A percentile compares a stretch with the other conserved stretches of the same genome.
These are phyloP conservation scores for Perizoma affinitatum DNA, from an alignment of 2,888 invertebrate genomes.

Conservation along the genomic window DNA sequence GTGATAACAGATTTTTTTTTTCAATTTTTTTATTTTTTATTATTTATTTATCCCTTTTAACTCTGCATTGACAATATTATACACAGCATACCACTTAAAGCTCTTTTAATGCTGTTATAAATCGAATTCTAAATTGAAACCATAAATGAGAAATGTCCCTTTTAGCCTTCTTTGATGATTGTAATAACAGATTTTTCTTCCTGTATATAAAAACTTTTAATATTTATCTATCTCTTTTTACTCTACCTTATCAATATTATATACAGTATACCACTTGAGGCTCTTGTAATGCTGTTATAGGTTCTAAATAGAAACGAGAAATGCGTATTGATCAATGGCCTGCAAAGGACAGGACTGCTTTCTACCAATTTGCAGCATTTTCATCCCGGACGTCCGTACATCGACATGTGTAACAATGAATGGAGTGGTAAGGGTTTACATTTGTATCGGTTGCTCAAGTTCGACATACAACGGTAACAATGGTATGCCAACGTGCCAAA, in stretches of 20 bases:
- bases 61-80: too few relatives aligned
- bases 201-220: too few relatives aligned
- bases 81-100: too few relatives aligned
- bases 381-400: constrained; percentile 11
- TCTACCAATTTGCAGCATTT: constrained; percentile 26
- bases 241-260: constrained; percentile 31
- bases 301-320: constrained; percentile 19
- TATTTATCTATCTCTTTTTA: too few relatives aligned
- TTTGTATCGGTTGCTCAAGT: constrained; percentile 50
- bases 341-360: constrained; percentile 21
- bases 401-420: constrained; percentile 4
- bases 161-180: too few relatives aligned
- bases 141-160: too few relatives aligned
- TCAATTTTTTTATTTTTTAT: too few relatives aligned
- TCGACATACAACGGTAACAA: constrained; percentile 55
- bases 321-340: constrained; percentile 19
- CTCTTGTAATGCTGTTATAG: constrained; percentile 14
- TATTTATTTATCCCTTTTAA: too few relatives aligned
- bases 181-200: too few relatives aligned
- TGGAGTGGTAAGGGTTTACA: constrained; percentile 17
- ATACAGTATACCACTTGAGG: constrained; percentile 21
- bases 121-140: too few relatives aligned
- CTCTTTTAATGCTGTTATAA: too few relatives aligned
- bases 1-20: too few relatives aligned
- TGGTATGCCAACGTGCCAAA: constrained; percentile 32